A percentile compares a stretch with the other conserved stretches of the same genome.
These are phyloP conservation scores for Pristionchus japonicus DNA, from an alignment of 2,888 invertebrate species.

Conservation along the genomic window DNA sequence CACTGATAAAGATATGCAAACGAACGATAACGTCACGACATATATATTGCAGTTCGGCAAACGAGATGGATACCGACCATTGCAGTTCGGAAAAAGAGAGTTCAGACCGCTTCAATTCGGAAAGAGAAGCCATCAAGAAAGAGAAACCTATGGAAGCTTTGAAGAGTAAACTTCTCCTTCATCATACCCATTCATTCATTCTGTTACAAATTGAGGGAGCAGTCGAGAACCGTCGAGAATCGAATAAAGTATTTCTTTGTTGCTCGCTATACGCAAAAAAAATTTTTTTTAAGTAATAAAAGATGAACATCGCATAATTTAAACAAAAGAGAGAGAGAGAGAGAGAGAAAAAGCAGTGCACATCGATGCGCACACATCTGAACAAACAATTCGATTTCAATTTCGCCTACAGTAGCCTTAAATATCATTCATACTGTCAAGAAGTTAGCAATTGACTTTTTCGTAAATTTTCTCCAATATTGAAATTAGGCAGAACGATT, in stretches of 20 bases:
- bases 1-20: background rate
- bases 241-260: background rate
- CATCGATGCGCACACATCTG: too few species aligned
- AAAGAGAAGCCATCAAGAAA: slow-evolving; percentile 52
- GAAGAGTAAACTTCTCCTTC: background rate
- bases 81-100: slow-evolving; percentile 66
- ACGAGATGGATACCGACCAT: slow-evolving; percentile 62
- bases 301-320: too few species aligned
- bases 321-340: too few species aligned
- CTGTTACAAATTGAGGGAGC: slow-evolving; percentile 5
- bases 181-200: background rate
- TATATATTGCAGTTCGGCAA: slow-evolving; percentile 56
- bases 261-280: background rate
- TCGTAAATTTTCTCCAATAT: too few species aligned
- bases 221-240: background rate
- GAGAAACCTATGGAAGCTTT: background rate
- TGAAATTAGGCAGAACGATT: too few species aligned
- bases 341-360: too few species aligned
- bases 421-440: too few species aligned
- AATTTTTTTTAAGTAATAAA: background rate
- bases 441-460: too few species aligned
- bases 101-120: slow-evolving; percentile 67
- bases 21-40: background rate
- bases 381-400: too few species aligned
- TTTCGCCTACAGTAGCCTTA: too few species aligned